Conservation (phyloP, 2,113 vertebrate species). For the Antechinus stuartii region DNA sequence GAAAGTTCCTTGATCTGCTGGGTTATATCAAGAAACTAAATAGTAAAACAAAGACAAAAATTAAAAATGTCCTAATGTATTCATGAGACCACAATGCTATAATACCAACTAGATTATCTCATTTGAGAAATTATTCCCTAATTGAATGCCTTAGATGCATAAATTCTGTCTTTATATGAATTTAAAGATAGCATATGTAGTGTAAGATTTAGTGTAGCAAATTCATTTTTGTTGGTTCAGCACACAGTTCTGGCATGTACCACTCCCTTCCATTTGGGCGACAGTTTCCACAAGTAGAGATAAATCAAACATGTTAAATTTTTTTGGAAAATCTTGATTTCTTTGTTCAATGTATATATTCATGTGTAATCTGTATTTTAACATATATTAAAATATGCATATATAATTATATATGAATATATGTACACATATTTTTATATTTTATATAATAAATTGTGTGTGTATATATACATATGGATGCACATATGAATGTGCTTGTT, state of each 20-base stretch:
- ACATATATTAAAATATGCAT: no score
- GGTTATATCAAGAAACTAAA: background rate
- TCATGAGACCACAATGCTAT: background rate
- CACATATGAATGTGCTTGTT: no score
- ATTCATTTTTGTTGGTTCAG: background rate
- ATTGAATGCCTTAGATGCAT: background rate
- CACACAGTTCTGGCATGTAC: background rate
- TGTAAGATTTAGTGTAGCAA: background rate
- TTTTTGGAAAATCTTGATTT: background rate
- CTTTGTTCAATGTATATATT: background rate
- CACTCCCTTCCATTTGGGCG: background rate
- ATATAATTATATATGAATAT: no score
- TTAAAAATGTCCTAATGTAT: background rate
- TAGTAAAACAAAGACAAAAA: background rate
- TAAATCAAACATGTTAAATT: background rate
- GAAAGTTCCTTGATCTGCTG: background rate
- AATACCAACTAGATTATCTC: background rate
- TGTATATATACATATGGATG: background rate
- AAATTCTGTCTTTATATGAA: background rate
- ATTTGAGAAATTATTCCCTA: background rate
- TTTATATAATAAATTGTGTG: background rate
- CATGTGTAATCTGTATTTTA: no score
- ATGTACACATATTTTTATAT: no score
- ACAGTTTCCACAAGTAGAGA: background rate
- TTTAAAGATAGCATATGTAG: background rate